Evolutionary conservation across 2,888 invertebrate species (phyloP), one percentile per base, ranked within the genome.

Genomic region (Timandra comae): DNA sequence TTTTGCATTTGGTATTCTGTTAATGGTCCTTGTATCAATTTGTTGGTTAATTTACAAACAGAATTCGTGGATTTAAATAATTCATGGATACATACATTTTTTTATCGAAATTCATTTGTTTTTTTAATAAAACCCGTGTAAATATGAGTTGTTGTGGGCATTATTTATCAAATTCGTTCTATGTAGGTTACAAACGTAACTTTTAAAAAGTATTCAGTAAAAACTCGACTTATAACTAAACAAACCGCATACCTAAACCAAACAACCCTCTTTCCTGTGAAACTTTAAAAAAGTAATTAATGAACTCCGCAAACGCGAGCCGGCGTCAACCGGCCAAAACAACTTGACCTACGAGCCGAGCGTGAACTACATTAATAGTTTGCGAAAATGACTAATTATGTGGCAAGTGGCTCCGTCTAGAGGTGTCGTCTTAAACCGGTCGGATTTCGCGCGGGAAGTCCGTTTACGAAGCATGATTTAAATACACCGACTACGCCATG

Each of bases 401-500:
- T 23, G 33, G 29, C 28, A 24, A 43, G 35, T 33, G 29, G 37
- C 40, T 40, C 38, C 35, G 28, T 12, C 12, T 5, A 8, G 23
- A 25, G 27, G 46, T 39, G 38, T 46, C 43, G 7, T 5, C 16
- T 21, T 39, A 38, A 46, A 46, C 24, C 35, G 46, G 48, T 16
- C 22, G 21, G 2, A 19, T 35, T 37, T n/a, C n/a, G 33, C 37
- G 37, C 39, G 41, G 24, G 11, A 24, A 24, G 41, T 47, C 48
- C 52, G 45, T 43, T 48, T 39, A 57, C 54, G 29, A 37, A 33
- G 62, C 69, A 68, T 73, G 74, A 77, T 80, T 79, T 76, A 77
- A 80, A 78, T 76, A 74, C 73, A n/a, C n/a, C n/a, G n/a, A n/a
- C 62, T 49, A 55, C 41, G 65, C 67, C 71, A 68, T 71, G 68